phyloP scores from a whole-genome alignment of 1,140 invertebrate species.

The Agrilus planipennis region DNA sequence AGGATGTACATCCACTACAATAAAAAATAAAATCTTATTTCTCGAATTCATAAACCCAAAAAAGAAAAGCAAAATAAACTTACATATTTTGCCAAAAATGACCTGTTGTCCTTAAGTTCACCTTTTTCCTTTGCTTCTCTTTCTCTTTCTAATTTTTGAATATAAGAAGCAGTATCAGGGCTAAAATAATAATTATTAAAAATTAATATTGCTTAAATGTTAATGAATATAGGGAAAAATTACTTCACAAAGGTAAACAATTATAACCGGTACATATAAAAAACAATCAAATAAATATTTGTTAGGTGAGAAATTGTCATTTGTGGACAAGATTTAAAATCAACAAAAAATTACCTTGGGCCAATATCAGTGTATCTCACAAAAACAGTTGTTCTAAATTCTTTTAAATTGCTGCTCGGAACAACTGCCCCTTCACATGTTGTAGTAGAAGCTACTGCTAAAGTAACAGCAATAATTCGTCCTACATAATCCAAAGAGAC shows the following conservation, averaged over 20 bases:
- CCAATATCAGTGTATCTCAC: conserved; percentile 59
- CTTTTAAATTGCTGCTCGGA: conserved; percentile 33
- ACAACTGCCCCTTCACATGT: conserved; percentile 35
- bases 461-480: conserved; percentile 53
- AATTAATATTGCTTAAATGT: conserved; percentile 17
- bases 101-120: conserved; percentile 82
- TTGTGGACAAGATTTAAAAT: conserved; percentile 5
- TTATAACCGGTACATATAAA: no score
- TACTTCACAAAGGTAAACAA: no score
- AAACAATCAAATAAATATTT: no score
- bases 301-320: no score
- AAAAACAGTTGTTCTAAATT: conserved; percentile 61
- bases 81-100: conserved; percentile 95
- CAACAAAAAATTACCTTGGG: conserved; percentile 58
- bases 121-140: conserved; percentile 80
- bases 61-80: conserved; percentile 40
- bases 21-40: conserved; percentile 19
- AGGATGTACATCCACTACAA: conserved; percentile 95
- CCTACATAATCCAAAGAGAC: conserved; percentile 60
- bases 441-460: conserved; percentile 41
- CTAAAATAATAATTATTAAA: conserved; percentile 37
- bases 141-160: conserved; percentile 84
- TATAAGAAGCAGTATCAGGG: conserved; percentile 84
- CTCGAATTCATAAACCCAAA: conserved; percentile 33
- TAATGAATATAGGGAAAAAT: conserved; percentile 25